Conservation (phyloP, 2,797 vertebrate genomes). For the Selene dorsalis region DNA sequence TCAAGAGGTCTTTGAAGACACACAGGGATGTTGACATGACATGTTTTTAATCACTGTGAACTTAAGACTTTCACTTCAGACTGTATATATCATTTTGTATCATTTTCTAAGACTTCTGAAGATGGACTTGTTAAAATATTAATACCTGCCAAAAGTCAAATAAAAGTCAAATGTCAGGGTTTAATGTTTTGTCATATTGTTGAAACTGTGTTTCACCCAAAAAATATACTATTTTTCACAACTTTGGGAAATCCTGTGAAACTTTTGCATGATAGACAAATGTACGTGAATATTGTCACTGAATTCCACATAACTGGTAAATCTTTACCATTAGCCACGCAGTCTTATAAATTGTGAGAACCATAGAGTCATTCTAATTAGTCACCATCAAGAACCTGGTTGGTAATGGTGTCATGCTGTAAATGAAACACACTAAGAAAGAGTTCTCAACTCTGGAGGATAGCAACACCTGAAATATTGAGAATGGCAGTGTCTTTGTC, state of each 20-base stretch:
- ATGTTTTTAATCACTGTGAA: slow-evolving; percentile 40
- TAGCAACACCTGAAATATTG: neutral
- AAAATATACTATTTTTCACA: neutral
- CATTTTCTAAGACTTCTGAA: slow-evolving; percentile 18
- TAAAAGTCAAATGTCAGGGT: slow-evolving; percentile 34
- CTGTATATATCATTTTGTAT: slow-evolving; percentile 35
- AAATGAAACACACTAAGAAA: neutral
- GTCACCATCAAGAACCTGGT: neutral
- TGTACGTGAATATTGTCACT: neutral
- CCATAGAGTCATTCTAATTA: neutral
- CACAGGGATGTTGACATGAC: slow-evolving; percentile 7
- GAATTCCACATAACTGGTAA: neutral
- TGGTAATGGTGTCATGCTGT: neutral
- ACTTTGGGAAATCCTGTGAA: neutral
- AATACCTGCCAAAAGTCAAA: slow-evolving; percentile 16
- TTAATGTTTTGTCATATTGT: neutral
- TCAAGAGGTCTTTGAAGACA: slow-evolving; percentile 21
- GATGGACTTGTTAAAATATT: slow-evolving; percentile 18
- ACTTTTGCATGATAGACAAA: too few species aligned
- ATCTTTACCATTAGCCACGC: neutral
- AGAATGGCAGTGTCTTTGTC: slow-evolving; percentile 46
- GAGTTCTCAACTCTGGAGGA: neutral
- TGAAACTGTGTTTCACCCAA: neutral
- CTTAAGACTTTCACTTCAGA: slow-evolving; percentile 28
- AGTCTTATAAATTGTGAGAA: neutral